These are phyloP conservation scores for Andrena cerasifolii DNA, from an alignment of 1,140 invertebrate species.

Conservation along the genomic window DNA sequence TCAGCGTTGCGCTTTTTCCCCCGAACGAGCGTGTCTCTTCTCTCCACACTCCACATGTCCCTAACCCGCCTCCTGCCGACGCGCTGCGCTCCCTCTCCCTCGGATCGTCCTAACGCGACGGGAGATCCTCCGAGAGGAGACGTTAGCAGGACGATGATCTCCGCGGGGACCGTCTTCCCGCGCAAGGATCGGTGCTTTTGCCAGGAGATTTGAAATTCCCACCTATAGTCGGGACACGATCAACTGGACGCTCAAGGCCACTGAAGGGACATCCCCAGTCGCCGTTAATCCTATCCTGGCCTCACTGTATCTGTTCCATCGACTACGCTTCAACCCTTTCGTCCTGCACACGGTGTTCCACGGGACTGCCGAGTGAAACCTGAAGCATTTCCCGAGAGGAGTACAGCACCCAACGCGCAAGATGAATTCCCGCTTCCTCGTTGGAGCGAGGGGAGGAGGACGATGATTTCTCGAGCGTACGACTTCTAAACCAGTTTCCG, in stretches of 20 bases:
- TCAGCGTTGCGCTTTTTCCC: slow-evolving; percentile 59
- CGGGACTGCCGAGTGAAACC: not conserved
- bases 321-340: too few relatives aligned
- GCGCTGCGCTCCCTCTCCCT: not conserved
- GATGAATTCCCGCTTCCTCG: slow-evolving; percentile 9
- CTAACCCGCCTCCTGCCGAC: not conserved
- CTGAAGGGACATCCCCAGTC: not conserved
- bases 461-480: slow-evolving; percentile 36
- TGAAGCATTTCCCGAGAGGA: not conserved
- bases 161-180: slow-evolving; percentile 37
- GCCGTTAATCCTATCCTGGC: not conserved
- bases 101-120: slow-evolving; percentile 54
- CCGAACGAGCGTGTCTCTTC: slow-evolving; percentile 43
- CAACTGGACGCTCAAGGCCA: too few relatives aligned
- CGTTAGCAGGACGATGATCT: slow-evolving; percentile 69
- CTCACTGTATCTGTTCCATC: too few relatives aligned
- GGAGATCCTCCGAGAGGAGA: slow-evolving; percentile 53
- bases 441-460: not conserved
- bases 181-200: slow-evolving; percentile 12
- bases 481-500: slow-evolving; percentile 68
- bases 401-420: not conserved
- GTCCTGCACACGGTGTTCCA: not conserved
- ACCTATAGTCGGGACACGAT: too few relatives aligned
- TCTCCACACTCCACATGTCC: too few relatives aligned
- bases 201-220: slow-evolving; percentile 24